These are phyloP conservation scores for Paratilapia polleni DNA, from an alignment of 2,113 vertebrate species.

Conservation along the genomic window DNA sequence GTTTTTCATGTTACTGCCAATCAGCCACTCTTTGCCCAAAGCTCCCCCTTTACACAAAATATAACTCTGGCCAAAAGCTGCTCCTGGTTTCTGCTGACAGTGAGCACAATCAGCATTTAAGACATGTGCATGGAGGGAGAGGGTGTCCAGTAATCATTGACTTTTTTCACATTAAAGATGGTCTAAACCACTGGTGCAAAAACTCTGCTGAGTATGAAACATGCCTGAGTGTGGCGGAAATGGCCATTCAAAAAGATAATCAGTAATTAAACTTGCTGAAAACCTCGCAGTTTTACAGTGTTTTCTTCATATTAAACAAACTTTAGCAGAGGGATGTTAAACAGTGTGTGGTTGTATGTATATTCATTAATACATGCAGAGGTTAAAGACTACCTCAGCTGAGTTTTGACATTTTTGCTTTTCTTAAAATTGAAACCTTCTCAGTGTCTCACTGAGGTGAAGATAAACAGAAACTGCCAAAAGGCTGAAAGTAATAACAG, in stretches of 20 bases:
- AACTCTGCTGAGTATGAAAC: neutral
- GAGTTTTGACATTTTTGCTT: neutral
- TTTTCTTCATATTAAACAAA: neutral
- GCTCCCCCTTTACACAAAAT: constrained; percentile 3
- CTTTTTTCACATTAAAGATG: neutral
- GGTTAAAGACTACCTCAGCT: neutral
- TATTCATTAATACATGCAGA: neutral
- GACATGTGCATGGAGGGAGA: neutral
- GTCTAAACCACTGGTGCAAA: neutral
- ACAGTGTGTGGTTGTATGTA: fast-evolving
- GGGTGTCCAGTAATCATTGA: constrained; percentile 3
- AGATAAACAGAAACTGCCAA: neutral
- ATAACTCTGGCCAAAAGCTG: constrained; percentile 7
- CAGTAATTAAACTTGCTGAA: neutral
- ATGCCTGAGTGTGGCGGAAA: neutral
- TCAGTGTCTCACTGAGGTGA: neutral
- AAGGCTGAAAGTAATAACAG: neutral
- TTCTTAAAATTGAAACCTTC: neutral
- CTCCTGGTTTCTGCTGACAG: constrained; percentile 44
- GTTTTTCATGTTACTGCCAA: constrained; percentile 13
- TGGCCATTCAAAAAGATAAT: fast-evolving
- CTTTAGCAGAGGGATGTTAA: neutral
- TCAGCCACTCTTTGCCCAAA: neutral
- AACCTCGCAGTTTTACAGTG: fast-evolving
- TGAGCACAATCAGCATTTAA: constrained; percentile 29